Evolutionary conservation across 1,140 invertebrate species (phyloP).

Genomic region (Drosophila yakuba): DNA sequence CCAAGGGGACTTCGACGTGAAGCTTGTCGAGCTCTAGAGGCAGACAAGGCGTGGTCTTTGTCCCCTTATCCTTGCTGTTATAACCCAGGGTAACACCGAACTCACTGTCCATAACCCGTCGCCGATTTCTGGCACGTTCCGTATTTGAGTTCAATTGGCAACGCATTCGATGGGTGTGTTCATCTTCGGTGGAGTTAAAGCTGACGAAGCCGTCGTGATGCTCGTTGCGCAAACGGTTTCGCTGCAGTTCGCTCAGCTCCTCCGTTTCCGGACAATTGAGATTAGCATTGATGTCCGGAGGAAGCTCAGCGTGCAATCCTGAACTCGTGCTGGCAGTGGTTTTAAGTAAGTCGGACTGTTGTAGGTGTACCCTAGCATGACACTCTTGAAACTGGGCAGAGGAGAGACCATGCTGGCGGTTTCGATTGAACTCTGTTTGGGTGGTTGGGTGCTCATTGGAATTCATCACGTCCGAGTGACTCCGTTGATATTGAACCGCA

Average conservation of each 20-base stretch:
- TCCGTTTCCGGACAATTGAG: conserved; percentile 35
- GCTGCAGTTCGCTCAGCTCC: conserved; percentile 64
- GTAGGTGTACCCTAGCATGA: conserved; percentile 38
- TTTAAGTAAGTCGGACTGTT: not conserved
- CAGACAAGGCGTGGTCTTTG: conserved; percentile 13
- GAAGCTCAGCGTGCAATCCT: conserved; percentile 15
- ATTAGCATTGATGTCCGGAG: conserved; percentile 70
- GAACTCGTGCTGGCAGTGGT: not conserved
- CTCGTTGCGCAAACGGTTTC: conserved; percentile 70
- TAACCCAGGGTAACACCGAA: conserved; percentile 43
- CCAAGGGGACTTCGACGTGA: conserved; percentile 24
- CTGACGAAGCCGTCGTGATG: conserved; percentile 61
- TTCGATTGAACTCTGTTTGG: conserved; percentile 22
- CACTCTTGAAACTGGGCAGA: conserved; percentile 55
- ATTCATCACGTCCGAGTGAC: conserved; percentile 49
- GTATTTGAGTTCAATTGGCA: conserved; percentile 32
- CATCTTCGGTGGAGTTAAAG: conserved; percentile 48
- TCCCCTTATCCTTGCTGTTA: not conserved
- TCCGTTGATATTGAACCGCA: conserved; percentile 9
- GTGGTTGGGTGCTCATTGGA: conserved; percentile 22
- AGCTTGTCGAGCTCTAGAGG: conserved; percentile 36
- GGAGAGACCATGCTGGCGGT: conserved; percentile 52
- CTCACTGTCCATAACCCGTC: conserved; percentile 58
- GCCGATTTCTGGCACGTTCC: conserved; percentile 45
- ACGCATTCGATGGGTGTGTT: conserved; percentile 18